Conservation (phyloP, 2,888 invertebrate genomes). For the Habroteleia sp. region DNA sequence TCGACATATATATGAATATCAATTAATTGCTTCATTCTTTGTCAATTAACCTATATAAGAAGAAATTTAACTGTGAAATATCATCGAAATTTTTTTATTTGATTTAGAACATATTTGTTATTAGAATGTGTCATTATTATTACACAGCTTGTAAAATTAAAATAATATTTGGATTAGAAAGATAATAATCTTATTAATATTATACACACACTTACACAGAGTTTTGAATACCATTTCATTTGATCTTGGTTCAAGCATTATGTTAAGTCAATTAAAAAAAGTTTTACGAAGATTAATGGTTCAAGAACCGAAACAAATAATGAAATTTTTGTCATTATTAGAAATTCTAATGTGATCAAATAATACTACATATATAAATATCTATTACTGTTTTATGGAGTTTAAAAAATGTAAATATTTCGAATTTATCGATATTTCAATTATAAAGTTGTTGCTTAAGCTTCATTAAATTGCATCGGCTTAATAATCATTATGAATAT, state of each 20-base stretch:
- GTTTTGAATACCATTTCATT: neutral
- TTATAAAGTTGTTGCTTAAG: no score
- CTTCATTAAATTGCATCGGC: neutral
- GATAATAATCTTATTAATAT: constrained; percentile 10
- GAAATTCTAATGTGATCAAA: no score
- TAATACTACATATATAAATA: no score
- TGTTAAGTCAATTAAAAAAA: constrained; percentile 9
- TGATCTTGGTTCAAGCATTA: neutral
- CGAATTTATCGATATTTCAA: no score
- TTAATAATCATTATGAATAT: constrained; percentile 35
- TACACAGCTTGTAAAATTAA: neutral
- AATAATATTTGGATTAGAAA: constrained; percentile 30
- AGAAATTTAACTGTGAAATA: no score
- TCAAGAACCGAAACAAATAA: no score
- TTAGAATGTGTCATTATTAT: constrained; percentile 10
- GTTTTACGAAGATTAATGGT: no score
- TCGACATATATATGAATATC: no score
- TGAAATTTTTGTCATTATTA: neutral
- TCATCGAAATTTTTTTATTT: no score
- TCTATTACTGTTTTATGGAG: neutral
- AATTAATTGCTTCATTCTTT: no score
- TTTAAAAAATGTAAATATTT: constrained; percentile 6
- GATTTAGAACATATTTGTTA: no score
- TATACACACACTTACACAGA: neutral
- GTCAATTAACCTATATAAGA: no score